Percentiles rank a stretch among this genome's conserved stretches.
Evolutionary conservation across 1,140 invertebrate genomes (phyloP).

Genomic region (Achroia grisella): DNA sequence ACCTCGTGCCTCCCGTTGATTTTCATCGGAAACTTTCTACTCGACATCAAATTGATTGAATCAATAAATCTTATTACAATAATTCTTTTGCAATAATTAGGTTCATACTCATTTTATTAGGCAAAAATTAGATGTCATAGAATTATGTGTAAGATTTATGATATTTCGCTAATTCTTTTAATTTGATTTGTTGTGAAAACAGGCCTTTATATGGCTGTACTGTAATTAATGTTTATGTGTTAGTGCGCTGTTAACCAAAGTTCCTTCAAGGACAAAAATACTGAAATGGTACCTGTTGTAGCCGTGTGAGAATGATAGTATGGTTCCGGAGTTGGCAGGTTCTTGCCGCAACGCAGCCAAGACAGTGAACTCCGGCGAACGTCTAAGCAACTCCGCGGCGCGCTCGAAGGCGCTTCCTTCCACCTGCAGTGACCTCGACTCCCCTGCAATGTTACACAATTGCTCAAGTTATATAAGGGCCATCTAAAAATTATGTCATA

Average conservation of each 20-base stretch:
- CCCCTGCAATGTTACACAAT: conserved; percentile 70
- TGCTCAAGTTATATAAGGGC: too few species aligned
- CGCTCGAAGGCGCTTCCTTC: conserved; percentile 78
- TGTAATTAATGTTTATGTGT: too few species aligned
- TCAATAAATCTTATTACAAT: conserved; percentile 5
- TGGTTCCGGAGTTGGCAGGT: conserved; percentile 85
- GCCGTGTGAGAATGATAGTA: conserved; percentile 86
- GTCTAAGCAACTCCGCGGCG: conserved; percentile 79
- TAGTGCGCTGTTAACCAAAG: too few species aligned
- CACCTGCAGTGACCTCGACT: conserved; percentile 82
- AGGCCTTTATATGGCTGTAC: too few species aligned
- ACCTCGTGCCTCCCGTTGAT: conserved; percentile 9
- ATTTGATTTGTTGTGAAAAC: too few species aligned
- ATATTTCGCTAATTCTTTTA: too few species aligned
- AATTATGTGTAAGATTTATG: too few species aligned
- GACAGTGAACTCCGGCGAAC: conserved; percentile 86
- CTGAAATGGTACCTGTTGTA: conserved; percentile 76
- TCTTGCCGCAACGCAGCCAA: conserved; percentile 85
- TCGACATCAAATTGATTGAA: conserved; percentile 36
- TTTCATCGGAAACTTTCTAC: conserved; percentile 40
- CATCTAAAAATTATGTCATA: too few species aligned
- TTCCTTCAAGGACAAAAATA: too few species aligned
- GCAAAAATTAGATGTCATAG: too few species aligned
- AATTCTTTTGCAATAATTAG: too few species aligned
- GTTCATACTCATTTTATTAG: too few species aligned